Base-by-base conservation (phyloP, 1,140 invertebrate genomes). In the Penaeus vannamei region DNA sequence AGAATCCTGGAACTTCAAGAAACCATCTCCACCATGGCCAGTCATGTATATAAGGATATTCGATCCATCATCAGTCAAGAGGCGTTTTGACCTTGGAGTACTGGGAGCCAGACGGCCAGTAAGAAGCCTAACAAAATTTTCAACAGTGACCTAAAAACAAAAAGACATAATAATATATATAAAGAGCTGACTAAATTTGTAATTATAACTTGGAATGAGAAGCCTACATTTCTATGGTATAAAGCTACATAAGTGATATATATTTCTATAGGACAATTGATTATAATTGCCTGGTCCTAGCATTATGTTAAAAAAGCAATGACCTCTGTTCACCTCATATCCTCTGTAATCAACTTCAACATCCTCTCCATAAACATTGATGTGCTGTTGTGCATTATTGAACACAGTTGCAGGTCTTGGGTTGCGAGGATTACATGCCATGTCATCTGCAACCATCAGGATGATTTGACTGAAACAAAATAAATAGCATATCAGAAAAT, bases 311-410 rank as follows among this genome's bases (percentile, higher is more conserved):
- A 60, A 19, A 81, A 84, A 82, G 91, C 42, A 62, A 2, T 86
- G 53, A 17, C 26, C 84, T 26, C 61, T 36, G 46, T 90, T 92
- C 92, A 97, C 97, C 94, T 99, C 98, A 94, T 99, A 99, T 23
- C 98, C 98, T 60, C 98, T 95, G 93, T 99, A 99, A 93, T 99
- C 99, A 0, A 99, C 99, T 95, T 99, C 99, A 22, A 99, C 98
- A 95, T 99, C 99, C 94, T 99, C 98, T 76, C 98, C 98, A 93
- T 99, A 99, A 1, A 99, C 98, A 94, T 99, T 99, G 69, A 99
- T 99, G 92, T 99, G 97, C 93, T 99, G 97, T 93, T 99, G 97
- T 80, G 97, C 97, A 94, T 99, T 99, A 92, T 99, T 99, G 92
- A 98, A 99, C 12, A 99, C 98, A 7, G 98, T 98, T 0, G 97